Conservation (phyloP, 2,113 vertebrate species). For the Camelus dromedarius region DNA sequence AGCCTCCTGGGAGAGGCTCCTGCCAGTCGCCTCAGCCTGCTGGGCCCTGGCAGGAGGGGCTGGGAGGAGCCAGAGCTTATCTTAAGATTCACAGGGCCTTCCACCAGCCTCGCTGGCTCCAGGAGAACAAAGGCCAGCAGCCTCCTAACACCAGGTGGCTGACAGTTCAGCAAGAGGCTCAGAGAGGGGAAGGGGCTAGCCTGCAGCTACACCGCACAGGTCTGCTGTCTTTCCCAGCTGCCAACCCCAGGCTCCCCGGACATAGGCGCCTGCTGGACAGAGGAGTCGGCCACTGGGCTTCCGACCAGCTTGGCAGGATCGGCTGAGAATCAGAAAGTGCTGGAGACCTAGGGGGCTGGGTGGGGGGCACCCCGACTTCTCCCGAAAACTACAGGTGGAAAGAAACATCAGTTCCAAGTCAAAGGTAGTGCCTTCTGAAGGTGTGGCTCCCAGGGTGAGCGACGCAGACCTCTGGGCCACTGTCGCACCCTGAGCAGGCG, state of each 20-base stretch:
- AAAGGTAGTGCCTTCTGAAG: not conserved
- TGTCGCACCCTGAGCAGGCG: not conserved
- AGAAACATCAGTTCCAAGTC: not conserved
- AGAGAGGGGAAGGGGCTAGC: not conserved
- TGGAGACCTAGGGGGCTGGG: not conserved
- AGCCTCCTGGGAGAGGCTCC: not conserved
- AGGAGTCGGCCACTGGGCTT: not conserved
- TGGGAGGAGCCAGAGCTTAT: not conserved
- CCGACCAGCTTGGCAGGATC: not conserved
- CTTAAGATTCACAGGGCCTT: not conserved
- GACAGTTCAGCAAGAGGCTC: not conserved
- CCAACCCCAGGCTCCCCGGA: not conserved
- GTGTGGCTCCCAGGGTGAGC: not conserved
- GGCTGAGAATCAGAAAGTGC: not conserved
- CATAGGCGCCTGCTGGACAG: not conserved
- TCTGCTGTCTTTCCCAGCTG: fast-evolving
- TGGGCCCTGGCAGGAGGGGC: not conserved
- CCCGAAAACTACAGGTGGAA: not conserved
- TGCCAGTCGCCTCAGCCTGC: not conserved
- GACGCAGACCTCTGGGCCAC: not conserved
- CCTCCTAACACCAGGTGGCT: not conserved
- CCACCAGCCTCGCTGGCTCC: not conserved
- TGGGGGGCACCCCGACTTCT: not conserved
- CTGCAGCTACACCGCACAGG: not conserved
- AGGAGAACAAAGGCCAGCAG: slow-evolving; percentile 35